These are phyloP conservation scores for Homarus gammarus DNA, from an alignment of 2,888 invertebrate genomes.

Conservation along the genomic window DNA sequence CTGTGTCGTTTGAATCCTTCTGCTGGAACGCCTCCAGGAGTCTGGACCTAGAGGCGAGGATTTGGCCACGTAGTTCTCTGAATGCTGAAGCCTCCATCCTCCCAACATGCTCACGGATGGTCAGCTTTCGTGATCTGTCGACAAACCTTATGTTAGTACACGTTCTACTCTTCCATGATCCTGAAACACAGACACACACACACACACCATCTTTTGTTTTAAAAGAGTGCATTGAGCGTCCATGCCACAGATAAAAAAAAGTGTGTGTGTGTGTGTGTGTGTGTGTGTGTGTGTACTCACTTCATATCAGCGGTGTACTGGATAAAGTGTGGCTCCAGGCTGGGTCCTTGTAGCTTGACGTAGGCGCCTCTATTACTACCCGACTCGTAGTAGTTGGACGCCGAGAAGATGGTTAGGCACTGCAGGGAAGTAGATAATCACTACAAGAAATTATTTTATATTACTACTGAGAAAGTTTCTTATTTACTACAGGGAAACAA, in stretches of 20 bases:
- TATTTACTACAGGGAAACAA: too few relatives aligned
- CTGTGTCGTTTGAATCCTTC: constrained; percentile 86
- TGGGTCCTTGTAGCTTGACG: constrained; percentile 88
- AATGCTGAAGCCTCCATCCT: constrained; percentile 93
- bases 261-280: background rate
- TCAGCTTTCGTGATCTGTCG: constrained; percentile 84
- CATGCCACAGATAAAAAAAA: too few relatives aligned
- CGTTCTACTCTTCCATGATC: too few relatives aligned
- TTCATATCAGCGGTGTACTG: constrained; percentile 91
- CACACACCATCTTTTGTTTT: background rate
- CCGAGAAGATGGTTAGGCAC: constrained; percentile 96
- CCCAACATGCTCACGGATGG: constrained; percentile 89
- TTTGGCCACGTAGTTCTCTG: constrained; percentile 88
- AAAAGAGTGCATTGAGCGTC: background rate
- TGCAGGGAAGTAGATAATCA: too few relatives aligned
- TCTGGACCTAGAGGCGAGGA: constrained; percentile 85
- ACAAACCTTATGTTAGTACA: background rate
- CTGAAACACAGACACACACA: too few relatives aligned
- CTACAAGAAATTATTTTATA: too few relatives aligned
- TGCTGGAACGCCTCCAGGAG: constrained; percentile 87
- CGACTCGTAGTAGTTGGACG: constrained; percentile 97
- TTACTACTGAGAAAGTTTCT: too few relatives aligned
- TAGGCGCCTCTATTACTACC: constrained; percentile 97
- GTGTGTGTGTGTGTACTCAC: too few relatives aligned
- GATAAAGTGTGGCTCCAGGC: constrained; percentile 90